A percentile compares a stretch with the other conserved stretches of the same genome.
Evolutionary conservation across 1,140 invertebrate species (phyloP).

Genomic region (Ceratoteleas bidentatus): DNA sequence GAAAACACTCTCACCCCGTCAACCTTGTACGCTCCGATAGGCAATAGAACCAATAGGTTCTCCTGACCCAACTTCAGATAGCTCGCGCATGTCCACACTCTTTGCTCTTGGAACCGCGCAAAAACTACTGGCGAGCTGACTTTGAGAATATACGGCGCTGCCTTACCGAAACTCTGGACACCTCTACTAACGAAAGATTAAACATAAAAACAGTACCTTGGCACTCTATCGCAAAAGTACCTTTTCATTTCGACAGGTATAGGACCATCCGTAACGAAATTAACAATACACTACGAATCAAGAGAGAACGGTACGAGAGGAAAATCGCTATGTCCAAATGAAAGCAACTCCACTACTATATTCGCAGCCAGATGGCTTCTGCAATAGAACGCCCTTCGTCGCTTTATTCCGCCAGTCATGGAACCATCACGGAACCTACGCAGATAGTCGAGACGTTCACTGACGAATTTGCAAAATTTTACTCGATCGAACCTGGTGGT

Average conservation of each 20-base stretch:
- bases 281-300: background rate
- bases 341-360: constrained; percentile 3
- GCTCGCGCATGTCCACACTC: no score
- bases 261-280: background rate
- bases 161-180: constrained; percentile 4
- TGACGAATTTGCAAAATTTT: background rate
- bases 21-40: no score
- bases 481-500: background rate
- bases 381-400: background rate
- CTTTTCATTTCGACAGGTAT: background rate
- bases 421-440: background rate
- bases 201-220: background rate
- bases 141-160: no score
- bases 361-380: background rate
- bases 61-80: no score
- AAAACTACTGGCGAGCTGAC: constrained; percentile 6
- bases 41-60: no score
- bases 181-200: background rate
- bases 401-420: background rate
- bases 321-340: background rate
- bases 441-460: background rate
- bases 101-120: background rate
- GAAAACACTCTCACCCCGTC: no score
- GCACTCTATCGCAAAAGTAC: background rate
- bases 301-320: background rate